Conservation (phyloP, 2,797 vertebrate species). For the Limnodromus scolopaceus region DNA sequence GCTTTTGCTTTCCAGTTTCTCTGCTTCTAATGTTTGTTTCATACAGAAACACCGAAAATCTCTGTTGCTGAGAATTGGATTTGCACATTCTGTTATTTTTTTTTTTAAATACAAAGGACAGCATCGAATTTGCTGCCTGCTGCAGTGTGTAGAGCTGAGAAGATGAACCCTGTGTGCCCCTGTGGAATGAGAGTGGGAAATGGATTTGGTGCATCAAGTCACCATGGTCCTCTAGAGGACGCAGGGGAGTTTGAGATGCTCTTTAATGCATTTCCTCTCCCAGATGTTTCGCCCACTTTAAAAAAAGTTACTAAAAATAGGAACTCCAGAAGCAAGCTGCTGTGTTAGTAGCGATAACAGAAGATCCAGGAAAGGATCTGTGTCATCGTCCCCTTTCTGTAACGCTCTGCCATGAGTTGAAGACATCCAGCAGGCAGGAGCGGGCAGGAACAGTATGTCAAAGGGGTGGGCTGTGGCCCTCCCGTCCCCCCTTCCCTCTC, state of each 20-base stretch:
- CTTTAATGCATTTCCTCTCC: neutral
- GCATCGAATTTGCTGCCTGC: neutral
- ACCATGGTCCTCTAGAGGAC: neutral
- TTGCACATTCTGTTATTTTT: neutral
- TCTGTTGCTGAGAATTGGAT: neutral
- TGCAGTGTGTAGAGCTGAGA: neutral
- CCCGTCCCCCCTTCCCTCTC: neutral
- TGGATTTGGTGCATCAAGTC: neutral
- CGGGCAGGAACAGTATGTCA: neutral
- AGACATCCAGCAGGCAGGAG: neutral
- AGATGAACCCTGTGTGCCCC: neutral
- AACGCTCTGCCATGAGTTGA: rapidly evolving
- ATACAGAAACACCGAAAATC: rapidly evolving
- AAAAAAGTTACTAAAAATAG: neutral
- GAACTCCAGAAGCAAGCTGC: neutral
- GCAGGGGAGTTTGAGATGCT: neutral
- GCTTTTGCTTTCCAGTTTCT: neutral
- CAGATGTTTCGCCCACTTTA: neutral
- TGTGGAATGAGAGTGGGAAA: rapidly evolving
- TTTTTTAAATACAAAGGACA: neutral
- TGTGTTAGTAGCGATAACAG: neutral
- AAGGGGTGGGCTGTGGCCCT: neutral
- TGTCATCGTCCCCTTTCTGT: neutral
- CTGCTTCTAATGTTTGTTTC: neutral
- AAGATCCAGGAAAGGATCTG: neutral